These are phyloP conservation scores for Alauda arvensis DNA, from an alignment of 2,797 vertebrate species.

Conservation along the genomic window DNA sequence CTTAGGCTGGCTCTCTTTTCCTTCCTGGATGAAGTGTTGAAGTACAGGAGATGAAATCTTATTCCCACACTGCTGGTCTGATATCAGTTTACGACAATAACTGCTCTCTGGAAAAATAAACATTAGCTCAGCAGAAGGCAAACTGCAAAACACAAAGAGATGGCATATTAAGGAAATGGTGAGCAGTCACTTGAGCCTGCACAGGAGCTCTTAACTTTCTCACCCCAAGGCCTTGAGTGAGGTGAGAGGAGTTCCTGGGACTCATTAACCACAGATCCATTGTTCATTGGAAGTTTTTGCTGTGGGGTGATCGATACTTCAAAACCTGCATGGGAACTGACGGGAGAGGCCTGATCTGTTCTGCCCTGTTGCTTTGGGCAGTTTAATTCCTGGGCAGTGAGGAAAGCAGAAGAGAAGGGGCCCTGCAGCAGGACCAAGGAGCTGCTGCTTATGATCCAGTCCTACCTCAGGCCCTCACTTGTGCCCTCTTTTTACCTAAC, in stretches of 20 bases:
- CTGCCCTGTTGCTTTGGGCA: background rate
- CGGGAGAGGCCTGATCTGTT: background rate
- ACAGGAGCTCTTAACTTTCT: constrained; percentile 49
- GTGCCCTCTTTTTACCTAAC: background rate
- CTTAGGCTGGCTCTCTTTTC: background rate
- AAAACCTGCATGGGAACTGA: background rate
- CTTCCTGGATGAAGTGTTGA: background rate
- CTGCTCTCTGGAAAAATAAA: constrained; percentile 27
- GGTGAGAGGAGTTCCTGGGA: background rate
- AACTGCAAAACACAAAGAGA: constrained; percentile 29
- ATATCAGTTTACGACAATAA: constrained; percentile 49
- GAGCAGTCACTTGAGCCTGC: constrained; percentile 39
- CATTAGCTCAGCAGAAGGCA: constrained; percentile 37
- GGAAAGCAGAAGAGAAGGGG: background rate
- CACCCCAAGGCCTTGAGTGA: background rate
- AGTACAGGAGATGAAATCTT: constrained; percentile 1
- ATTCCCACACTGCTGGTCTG: constrained; percentile 21
- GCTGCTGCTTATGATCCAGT: background rate
- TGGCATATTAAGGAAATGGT: constrained; percentile 49
- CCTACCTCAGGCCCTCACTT: background rate
- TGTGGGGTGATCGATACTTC: background rate
- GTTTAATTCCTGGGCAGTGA: background rate
- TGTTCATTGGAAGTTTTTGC: constrained; percentile 18
- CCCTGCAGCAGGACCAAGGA: background rate
- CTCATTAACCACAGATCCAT: constrained; percentile 32